Conservation (phyloP, 2,797 vertebrate genomes). For the Coregonus suidteri region DNA sequence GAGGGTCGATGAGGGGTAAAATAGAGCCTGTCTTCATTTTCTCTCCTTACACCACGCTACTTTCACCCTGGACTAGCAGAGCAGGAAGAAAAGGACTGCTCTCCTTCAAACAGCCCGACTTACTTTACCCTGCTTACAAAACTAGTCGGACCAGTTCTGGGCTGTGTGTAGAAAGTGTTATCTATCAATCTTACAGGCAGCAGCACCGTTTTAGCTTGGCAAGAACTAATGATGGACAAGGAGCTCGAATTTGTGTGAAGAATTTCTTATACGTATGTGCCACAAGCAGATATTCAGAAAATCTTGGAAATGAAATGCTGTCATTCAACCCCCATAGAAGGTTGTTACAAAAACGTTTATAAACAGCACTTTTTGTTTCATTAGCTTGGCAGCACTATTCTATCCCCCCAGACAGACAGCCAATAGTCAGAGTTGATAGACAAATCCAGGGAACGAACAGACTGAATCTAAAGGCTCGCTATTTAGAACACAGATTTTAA, state of each 20-base stretch:
- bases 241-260: conserved; percentile 5
- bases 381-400: neutral
- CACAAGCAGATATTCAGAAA: neutral
- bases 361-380: neutral
- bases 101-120: conserved; percentile 70
- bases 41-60: conserved; percentile 27
- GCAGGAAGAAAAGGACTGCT: conserved; percentile 46
- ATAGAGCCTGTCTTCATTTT: conserved; percentile 14
- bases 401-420: neutral
- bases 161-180: conserved; percentile 57
- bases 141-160: conserved; percentile 81
- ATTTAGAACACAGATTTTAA: conserved; percentile 3
- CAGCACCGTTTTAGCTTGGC: conserved; percentile 55
- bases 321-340: neutral
- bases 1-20: conserved; percentile 43
- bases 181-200: conserved; percentile 63
- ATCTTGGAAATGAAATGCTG: neutral
- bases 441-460: conserved; percentile 20
- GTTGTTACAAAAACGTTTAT: neutral
- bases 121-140: conserved; percentile 68
- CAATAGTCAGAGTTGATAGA: neutral
- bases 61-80: conserved; percentile 56
- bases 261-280: conserved; percentile 8
- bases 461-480: conserved; percentile 18
- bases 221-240: conserved; percentile 41